Evolutionary conservation across 2,797 vertebrate species (phyloP).

Genomic region (Agapornis canus): DNA sequence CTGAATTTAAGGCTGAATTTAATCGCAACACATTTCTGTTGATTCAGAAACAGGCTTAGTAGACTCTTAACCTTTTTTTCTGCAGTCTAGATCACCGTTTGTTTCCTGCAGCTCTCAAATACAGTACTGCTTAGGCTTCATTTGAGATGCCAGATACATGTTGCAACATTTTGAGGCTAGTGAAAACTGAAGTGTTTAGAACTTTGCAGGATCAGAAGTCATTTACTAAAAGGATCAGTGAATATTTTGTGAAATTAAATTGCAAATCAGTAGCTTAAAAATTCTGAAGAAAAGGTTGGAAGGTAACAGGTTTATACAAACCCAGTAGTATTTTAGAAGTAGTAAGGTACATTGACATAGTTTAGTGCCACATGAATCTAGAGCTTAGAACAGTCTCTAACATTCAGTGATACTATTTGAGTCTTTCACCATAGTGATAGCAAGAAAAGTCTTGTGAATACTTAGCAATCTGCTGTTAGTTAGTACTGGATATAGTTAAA

Average conservation of each 20-base stretch:
- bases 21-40: not conserved
- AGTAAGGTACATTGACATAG: not conserved
- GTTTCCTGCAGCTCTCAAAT: not conserved
- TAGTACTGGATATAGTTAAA: not conserved
- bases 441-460: not conserved
- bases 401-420: not conserved
- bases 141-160: not conserved
- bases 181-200: not conserved
- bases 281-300: not conserved
- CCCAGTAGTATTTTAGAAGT: not conserved
- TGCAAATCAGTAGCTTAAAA: not conserved
- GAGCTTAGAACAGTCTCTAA: not conserved
- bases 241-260: not conserved
- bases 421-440: not conserved
- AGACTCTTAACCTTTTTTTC: not conserved
- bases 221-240: not conserved
- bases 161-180: not conserved
- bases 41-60: accelerated
- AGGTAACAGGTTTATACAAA: not conserved
- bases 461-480: not conserved
- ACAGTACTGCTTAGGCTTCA: not conserved
- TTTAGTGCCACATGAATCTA: not conserved
- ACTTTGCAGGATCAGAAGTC: not conserved
- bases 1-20: not conserved
- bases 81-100: not conserved